These are phyloP conservation scores for Panthera leo DNA, from an alignment of 2,113 vertebrate species.

Conservation along the genomic window DNA sequence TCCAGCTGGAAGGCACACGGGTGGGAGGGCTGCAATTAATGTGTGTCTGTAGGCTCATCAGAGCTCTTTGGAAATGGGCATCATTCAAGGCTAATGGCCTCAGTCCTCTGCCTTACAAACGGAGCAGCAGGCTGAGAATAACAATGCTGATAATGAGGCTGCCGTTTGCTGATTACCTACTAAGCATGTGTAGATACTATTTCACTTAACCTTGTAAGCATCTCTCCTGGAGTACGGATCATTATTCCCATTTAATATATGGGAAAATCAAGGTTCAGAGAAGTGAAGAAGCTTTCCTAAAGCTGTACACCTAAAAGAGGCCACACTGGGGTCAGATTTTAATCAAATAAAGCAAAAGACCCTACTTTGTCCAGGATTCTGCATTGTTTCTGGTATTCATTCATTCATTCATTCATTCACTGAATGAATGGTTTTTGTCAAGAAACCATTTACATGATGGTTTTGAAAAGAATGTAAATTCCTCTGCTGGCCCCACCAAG, in stretches of 20 bases:
- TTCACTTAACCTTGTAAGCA: neutral
- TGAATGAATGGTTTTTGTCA: neutral
- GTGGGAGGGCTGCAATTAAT: too few species aligned
- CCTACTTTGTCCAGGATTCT: neutral
- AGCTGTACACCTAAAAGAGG: neutral
- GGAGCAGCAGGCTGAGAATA: neutral
- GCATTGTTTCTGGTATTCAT: neutral
- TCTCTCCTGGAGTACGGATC: neutral
- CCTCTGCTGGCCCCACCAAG: neutral
- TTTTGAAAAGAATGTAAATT: constrained; percentile 1
- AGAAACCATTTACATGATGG: neutral
- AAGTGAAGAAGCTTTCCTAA: neutral
- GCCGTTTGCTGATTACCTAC: neutral
- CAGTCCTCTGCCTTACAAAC: neutral
- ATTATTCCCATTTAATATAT: neutral
- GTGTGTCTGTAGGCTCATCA: neutral
- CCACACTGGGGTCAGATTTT: neutral
- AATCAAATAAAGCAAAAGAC: neutral
- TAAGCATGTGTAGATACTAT: neutral
- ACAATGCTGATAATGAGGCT: accelerated
- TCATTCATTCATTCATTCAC: neutral
- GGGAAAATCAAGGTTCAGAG: neutral
- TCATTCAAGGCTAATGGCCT: neutral
- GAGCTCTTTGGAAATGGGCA: neutral
- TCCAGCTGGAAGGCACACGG: neutral